Evolutionary conservation across 2,113 vertebrate species (phyloP), one percentile per base, ranked within the genome.

Genomic region (Peromyscus leucopus): DNA sequence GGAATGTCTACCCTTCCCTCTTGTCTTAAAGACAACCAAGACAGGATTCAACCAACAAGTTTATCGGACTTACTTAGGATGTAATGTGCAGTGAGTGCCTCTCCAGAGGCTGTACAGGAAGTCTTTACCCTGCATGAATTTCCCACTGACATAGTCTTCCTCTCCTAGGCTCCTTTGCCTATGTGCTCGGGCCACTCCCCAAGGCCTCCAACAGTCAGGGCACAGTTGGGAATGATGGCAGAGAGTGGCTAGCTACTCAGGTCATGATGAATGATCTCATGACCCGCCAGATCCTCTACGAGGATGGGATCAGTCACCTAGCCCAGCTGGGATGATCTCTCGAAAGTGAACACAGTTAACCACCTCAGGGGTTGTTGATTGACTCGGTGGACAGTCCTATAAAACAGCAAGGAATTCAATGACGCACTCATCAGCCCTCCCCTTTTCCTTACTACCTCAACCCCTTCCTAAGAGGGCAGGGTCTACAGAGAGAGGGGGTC

Each of bases 381-480:
- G 4, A 65, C 39, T 65, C 59, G 31, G 7, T 28, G 59, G 4
- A 17, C 26, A 65, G 39, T 19, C 59, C 59, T 65, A 11, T 31
- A 46, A 46, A 85, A 42, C 26, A 21, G 39, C 26, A 65, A 17
- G 9, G 16, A 19, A 11, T 11, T 24, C 0, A 21, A 21, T 0
- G 8, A n/a, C 17, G 7, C 1, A 4, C 16, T 12, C 8, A 1
- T 19, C 1, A 2, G 4, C 19, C 8, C 7, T 26, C 31, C 31
- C 31, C 8, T 9, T 48, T 67, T 57, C 5, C 55, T 78, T 16
- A 24, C 21, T 46, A 59, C 67, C n/a, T 46, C 36, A 46, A 1
- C 31, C 31, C n/a, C 75, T 84, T 39, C 42, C 46, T 48, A 46
- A 33, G 16, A 84, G 22, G 80, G 5, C 17, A 16, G 12, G 42